A percentile compares a stretch with the other conserved stretches of the same genome.
phyloP scores from a whole-genome alignment of 2,113 vertebrate species.

The Hypocryptadius cinnamomeus region DNA sequence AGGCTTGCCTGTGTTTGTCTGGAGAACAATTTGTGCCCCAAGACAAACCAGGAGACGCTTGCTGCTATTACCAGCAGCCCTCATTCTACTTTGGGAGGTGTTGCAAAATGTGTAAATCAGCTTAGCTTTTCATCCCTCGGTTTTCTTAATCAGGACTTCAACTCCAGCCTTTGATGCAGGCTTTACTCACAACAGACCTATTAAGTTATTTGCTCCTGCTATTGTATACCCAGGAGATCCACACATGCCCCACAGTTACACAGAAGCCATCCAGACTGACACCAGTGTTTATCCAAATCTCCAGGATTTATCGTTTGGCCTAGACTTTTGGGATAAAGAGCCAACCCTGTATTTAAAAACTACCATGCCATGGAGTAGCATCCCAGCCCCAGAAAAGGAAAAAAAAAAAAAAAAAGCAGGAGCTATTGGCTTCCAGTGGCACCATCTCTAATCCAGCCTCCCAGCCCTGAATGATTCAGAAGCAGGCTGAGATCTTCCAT shows the following conservation, averaged over 20 bases:
- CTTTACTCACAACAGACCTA: conserved; percentile 50
- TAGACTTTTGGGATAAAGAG: not conserved
- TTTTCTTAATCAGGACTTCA: conserved; percentile 43
- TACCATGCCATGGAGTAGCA: not conserved
- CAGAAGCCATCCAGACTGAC: conserved; percentile 32
- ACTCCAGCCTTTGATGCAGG: conserved; percentile 37
- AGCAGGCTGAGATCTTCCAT: not conserved
- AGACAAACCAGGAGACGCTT: conserved; percentile 42
- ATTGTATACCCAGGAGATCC: conserved; percentile 41
- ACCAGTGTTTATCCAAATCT: conserved; percentile 24
- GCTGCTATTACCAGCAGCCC: conserved; percentile 19
- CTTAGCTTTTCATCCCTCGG: conserved; percentile 26
- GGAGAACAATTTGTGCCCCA: not conserved
- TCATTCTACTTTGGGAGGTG: conserved; percentile 9
- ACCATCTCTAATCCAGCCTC: conserved; percentile 36
- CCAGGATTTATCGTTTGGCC: not conserved
- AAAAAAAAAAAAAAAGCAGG: not conserved
- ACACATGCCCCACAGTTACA: conserved; percentile 52
- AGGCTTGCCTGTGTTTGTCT: conserved; percentile 11
- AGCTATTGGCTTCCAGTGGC: not conserved
- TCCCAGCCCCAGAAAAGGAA: not conserved
- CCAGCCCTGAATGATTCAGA: not conserved
- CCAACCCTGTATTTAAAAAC: not conserved
- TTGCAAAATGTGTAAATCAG: conserved; percentile 44
- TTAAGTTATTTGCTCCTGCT: conserved; percentile 56